Base-by-base conservation (phyloP, 2,888 invertebrate species). In the Trimorus sp. region DNA sequence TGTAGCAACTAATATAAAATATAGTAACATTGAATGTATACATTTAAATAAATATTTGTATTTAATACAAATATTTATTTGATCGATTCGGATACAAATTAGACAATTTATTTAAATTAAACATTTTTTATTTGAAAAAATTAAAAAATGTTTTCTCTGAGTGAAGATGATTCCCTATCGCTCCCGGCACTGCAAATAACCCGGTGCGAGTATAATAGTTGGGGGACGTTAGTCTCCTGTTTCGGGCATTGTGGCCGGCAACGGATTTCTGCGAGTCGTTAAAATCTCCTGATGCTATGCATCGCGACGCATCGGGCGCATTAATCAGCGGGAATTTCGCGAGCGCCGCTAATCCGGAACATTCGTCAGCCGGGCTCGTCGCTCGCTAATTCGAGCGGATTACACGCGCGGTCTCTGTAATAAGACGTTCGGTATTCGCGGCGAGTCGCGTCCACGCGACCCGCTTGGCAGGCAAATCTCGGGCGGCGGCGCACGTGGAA, bases 381-480 rank as follows among this genome's bases (percentile, higher is more conserved):
- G 38, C 54, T 59, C 73, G 60, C 53, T 38, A 66, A 70, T 80
- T 58, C 71, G 38, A 66, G 73, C 54, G 63, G 56, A 75, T 60
- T 54, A 37, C 53, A 53, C 37, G 38, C 59, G 16, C 49, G 68
- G 56, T 4, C 12, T 4, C 68, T 76, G 62, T 80, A 80, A 79
- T 78, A 70, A 63, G 79, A 69, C 84, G 84, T 83, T 90, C 89
- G 88, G 89, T 90, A 91, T 91, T 91, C 91, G 84, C 80, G 79
- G 81, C 83, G 86, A 85, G 89, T 88, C 84, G 85, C 82, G 87
- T 90, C 89, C 90, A 91, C 91, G 90, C 91, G 91, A 90, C 90
- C 86, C 81, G 56, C 16, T 81, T 63, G 38, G 59, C 40, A 73
- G 68, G 62, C 79, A 56, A 79, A 79, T 69, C 56, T 37, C 81